Conservation (phyloP, 1,140 invertebrate genomes). For the Sycophaga agraensis region DNA sequence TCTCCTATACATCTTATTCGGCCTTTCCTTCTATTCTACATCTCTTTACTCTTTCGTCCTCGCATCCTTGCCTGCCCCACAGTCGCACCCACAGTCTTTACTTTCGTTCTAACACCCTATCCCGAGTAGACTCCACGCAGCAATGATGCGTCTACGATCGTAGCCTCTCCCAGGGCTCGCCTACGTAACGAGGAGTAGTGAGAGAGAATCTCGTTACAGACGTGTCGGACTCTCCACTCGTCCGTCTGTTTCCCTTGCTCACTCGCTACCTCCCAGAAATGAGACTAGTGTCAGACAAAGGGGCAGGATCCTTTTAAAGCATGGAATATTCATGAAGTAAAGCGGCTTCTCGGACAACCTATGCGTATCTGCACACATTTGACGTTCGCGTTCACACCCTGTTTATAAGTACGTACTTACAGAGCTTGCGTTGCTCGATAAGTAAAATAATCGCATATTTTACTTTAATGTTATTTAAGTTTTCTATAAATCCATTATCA, state of each 20-base stretch:
- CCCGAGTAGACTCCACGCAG: not conserved
- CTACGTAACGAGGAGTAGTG: not conserved
- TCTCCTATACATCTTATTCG: too few relatives aligned
- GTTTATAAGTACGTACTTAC: too few relatives aligned
- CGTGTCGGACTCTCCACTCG: conserved; percentile 51
- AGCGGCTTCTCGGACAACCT: conserved; percentile 15
- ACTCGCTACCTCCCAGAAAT: conserved; percentile 42
- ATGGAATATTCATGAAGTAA: conserved; percentile 53
- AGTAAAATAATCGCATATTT: too few relatives aligned
- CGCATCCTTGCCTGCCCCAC: conserved; percentile 28
- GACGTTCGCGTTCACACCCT: too few relatives aligned
- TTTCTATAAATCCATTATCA: too few relatives aligned
- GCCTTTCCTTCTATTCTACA: too few relatives aligned
- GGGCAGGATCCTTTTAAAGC: conserved; percentile 50
- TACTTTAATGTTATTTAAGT: too few relatives aligned
- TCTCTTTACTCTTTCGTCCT: conserved; percentile 33
- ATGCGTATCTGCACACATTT: conserved; percentile 18
- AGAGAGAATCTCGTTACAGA: conserved; percentile 45
- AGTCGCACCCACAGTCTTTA: not conserved
- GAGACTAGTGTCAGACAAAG: conserved; percentile 34
- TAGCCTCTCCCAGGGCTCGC: not conserved
- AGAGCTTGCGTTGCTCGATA: too few relatives aligned
- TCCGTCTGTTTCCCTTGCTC: too few relatives aligned
- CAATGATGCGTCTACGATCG: not conserved
- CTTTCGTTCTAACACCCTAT: not conserved